phyloP scores from a whole-genome alignment of 2,888 invertebrate species.

The Sceliomorpha sp. region DNA sequence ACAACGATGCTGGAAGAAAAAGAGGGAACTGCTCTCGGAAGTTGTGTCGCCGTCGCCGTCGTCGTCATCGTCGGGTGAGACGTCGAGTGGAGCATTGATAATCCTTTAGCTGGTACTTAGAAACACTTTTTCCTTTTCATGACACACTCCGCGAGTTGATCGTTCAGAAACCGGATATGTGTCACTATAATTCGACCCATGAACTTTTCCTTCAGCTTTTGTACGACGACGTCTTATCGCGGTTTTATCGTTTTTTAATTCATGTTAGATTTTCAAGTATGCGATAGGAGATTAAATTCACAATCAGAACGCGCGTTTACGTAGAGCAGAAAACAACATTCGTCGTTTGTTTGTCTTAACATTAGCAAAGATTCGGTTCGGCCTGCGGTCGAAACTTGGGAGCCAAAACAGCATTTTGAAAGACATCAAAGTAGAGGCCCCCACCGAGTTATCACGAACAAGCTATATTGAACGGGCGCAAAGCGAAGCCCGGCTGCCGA shows the following conservation, averaged over 20 bases:
- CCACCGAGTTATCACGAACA: slow-evolving; percentile 40
- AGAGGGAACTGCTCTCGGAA: slow-evolving; percentile 55
- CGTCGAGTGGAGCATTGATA: slow-evolving; percentile 66
- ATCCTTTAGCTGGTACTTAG: slow-evolving; percentile 70
- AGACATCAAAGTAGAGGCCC: slow-evolving; percentile 29
- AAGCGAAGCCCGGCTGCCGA: slow-evolving; percentile 38
- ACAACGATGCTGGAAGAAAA: slow-evolving; percentile 41
- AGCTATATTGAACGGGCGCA: slow-evolving; percentile 37
- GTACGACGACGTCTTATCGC: slow-evolving; percentile 12
- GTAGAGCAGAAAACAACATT: too few relatives aligned
- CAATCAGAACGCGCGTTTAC: too few relatives aligned
- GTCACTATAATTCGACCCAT: slow-evolving; percentile 20
- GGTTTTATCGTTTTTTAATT: slow-evolving; percentile 10
- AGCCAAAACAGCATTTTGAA: too few relatives aligned
- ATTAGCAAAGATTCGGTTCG: slow-evolving; percentile 45
- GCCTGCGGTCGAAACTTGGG: too few relatives aligned
- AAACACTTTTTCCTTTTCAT: slow-evolving; percentile 59
- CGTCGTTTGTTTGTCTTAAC: slow-evolving; percentile 45
- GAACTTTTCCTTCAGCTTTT: slow-evolving; percentile 8
- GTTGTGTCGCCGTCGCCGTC: slow-evolving; percentile 57
- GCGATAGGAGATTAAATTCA: too few relatives aligned
- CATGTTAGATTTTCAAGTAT: too few relatives aligned
- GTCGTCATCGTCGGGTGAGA: slow-evolving; percentile 49
- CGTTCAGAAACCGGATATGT: slow-evolving; percentile 22
- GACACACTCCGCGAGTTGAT: slow-evolving; percentile 31